Conservation (phyloP, 2,888 invertebrate genomes). For the Plebejus anna region DNA sequence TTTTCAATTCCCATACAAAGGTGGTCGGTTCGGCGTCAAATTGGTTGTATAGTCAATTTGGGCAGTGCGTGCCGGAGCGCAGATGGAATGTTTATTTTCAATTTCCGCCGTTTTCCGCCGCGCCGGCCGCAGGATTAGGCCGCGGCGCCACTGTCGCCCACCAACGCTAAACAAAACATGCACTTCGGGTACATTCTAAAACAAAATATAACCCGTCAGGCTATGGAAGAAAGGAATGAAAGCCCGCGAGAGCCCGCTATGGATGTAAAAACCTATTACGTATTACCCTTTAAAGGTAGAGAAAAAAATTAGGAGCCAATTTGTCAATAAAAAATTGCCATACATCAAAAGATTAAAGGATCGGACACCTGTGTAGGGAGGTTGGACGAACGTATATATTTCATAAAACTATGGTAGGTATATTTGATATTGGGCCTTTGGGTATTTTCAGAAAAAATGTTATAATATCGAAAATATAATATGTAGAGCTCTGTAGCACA, state of each 20-base stretch:
- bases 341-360: too few relatives aligned
- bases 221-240: not conserved
- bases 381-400: too few relatives aligned
- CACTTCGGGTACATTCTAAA: not conserved
- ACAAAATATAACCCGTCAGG: not conserved
- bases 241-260: not conserved
- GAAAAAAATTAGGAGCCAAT: not conserved
- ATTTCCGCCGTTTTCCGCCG: constrained; percentile 76
- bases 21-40: constrained; percentile 75
- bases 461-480: too few relatives aligned
- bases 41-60: constrained; percentile 80
- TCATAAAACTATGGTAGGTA: too few relatives aligned
- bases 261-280: too few relatives aligned
- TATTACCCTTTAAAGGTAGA: too few relatives aligned
- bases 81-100: constrained; percentile 80
- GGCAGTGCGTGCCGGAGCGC: constrained; percentile 77
- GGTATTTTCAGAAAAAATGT: too few relatives aligned
- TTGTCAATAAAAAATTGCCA: not conserved
- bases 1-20: constrained; percentile 80
- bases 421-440: too few relatives aligned
- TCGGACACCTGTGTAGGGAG: too few relatives aligned
- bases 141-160: constrained; percentile 53
- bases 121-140: constrained; percentile 72
- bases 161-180: constrained; percentile 40
- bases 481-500: too few relatives aligned